Base-by-base conservation (phyloP, 2,888 invertebrate species). In the Diplazon laetatorius region DNA sequence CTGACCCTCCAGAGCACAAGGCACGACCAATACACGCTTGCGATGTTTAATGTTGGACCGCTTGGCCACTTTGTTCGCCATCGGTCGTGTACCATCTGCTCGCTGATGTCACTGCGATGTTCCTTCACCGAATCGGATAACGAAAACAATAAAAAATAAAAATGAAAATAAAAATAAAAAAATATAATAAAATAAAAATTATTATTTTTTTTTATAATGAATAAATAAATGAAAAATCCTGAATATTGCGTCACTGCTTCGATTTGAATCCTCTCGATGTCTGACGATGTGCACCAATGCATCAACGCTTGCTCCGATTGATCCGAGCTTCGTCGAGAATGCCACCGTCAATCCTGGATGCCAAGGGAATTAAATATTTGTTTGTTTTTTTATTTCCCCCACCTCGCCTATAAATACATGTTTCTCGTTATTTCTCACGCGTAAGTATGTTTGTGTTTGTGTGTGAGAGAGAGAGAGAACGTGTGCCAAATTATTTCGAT, bases 21-120 rank as follows among this genome's bases (percentile, higher is more conserved):
- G 85, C 85, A 86, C 85, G 83, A 84, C 85, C 83, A 78, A 73
- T 82, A 87, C 86, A 88, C 84, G 89, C 88, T 89, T 89, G 87
- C 87, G 86, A 89, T 89, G 87, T 89, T 85, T 87, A 87, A 89
- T 88, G 87, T 88, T 87, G 89, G 89, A 86, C 84, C 85, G 87
- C 87, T 88, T 89, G 84, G 65, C 85, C 85, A 85, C 81, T 84
- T 85, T 83, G 46, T 69, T 55, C 39, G 62, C 30, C 46, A 14
- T 55, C 30, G 69, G 50, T 68, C 52, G 14, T 59, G 14, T 59
- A 75, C 25, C 62, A 62, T 44, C 60, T 66, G 73, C 55, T 63
- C 60, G 68, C 75, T 66, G 69, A 57, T 50, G 44, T 76, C 73
- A 60, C 62, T 68, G 73, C 62, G 57, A 69, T 79, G 68, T 69